These are phyloP conservation scores for Hylyphantes graminicola DNA, from an alignment of 1,140 invertebrate genomes.

Conservation along the genomic window DNA sequence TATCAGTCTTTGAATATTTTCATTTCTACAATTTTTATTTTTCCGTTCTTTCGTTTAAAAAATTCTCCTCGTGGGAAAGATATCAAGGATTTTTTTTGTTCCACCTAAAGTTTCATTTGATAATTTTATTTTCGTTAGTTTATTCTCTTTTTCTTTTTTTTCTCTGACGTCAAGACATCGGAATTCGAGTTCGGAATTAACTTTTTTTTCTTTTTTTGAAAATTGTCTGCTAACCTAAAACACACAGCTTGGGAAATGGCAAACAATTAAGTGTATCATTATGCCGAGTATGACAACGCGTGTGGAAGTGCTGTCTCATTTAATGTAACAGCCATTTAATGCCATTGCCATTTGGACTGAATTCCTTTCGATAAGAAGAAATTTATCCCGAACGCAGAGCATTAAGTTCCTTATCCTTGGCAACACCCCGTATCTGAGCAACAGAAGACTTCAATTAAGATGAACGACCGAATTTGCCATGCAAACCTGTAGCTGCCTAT, in stretches of 20 bases:
- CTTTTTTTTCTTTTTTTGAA: neutral
- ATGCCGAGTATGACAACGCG: conserved; percentile 23
- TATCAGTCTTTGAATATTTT: neutral
- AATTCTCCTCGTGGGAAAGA: neutral
- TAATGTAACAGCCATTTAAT: conserved; percentile 7
- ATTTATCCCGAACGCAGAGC: conserved; percentile 23
- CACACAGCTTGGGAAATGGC: conserved; percentile 26
- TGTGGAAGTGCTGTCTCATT: neutral
- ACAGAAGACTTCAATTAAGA: conserved; percentile 47
- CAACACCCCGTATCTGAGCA: conserved; percentile 26
- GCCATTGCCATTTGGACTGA: conserved; percentile 36
- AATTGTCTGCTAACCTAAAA: conserved; percentile 21
- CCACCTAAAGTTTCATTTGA: neutral
- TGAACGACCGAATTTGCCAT: neutral
- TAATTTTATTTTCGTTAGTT: neutral
- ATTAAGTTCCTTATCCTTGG: conserved; percentile 44
- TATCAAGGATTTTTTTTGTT: conserved; percentile 3
- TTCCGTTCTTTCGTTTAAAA: neutral
- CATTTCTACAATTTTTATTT: neutral
- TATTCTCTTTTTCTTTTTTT: neutral
- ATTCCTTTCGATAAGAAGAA: conserved; percentile 52
- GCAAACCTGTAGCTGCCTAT: no score
- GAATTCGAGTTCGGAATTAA: conserved; percentile 14
- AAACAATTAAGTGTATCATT: conserved; percentile 50
- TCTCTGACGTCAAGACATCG: neutral